A percentile compares a stretch with the other conserved stretches of the same genome.
phyloP scores from a whole-genome alignment of 23 tunicate species.

The Corella eumyota region DNA sequence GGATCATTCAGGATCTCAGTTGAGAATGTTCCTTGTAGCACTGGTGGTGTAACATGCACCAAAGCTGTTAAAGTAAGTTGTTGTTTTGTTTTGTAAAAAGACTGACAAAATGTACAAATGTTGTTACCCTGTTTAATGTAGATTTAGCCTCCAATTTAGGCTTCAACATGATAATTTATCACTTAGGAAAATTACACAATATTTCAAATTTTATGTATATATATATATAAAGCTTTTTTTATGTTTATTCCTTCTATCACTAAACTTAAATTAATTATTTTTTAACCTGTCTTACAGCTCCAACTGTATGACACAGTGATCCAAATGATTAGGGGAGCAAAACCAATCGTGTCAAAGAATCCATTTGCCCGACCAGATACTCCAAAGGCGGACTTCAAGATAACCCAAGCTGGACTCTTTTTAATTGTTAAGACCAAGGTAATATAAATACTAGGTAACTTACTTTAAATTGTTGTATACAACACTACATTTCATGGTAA shows the following conservation, averaged over 20 bases:
- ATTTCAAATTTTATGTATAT: neutral
- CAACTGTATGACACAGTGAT: slow-evolving; percentile 64
- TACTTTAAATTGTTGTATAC: neutral
- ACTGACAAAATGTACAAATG: neutral
- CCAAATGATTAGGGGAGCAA: slow-evolving; percentile 80
- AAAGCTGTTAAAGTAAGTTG: slow-evolving; percentile 82
- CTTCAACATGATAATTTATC: too few relatives aligned
- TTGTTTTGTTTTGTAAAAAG: neutral
- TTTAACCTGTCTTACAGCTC: slow-evolving; percentile 7
- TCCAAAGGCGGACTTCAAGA: slow-evolving; percentile 65
- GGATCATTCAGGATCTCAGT: slow-evolving; percentile 84
- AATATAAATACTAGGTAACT: neutral
- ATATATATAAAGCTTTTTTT: neutral
- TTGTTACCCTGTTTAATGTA: neutral
- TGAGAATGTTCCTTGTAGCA: slow-evolving; percentile 96
- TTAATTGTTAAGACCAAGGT: slow-evolving; percentile 70
- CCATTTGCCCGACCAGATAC: slow-evolving; percentile 68
- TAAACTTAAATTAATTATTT: neutral
- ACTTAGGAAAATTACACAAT: too few relatives aligned
- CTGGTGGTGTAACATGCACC: slow-evolving; percentile 95
- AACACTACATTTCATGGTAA: neutral
- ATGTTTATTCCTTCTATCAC: neutral
- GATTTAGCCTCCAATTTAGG: neutral
- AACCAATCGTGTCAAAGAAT: slow-evolving; percentile 58
- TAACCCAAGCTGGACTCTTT: slow-evolving; percentile 54